Evolutionary conservation across 2,888 invertebrate genomes (phyloP).

Genomic region (Ormia ochracea): DNA sequence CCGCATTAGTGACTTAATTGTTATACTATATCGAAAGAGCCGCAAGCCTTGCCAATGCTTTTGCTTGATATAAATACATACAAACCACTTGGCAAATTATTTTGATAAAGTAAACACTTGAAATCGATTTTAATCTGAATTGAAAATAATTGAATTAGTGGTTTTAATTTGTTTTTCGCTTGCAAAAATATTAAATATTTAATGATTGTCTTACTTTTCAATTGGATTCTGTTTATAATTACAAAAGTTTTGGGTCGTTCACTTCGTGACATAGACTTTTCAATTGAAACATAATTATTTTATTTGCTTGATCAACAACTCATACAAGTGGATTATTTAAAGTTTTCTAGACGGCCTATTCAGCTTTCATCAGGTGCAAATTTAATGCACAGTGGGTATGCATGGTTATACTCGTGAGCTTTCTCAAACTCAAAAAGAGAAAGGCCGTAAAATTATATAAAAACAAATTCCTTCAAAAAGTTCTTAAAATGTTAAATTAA

Average conservation of each 20-base stretch:
- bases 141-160: neutral
- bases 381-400: slow-evolving; percentile 4
- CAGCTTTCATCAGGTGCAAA: slow-evolving; percentile 26
- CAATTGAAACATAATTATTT: slow-evolving; percentile 5
- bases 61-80: no score
- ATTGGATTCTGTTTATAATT: neutral
- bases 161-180: neutral
- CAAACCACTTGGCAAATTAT: no score
- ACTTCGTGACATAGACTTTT: slow-evolving; percentile 13
- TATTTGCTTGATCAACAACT: neutral
- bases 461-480: no score
- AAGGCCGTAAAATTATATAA: no score
- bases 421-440: no score
- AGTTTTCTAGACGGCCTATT: slow-evolving; percentile 6
- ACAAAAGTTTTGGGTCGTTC: slow-evolving; percentile 4
- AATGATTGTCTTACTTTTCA: slow-evolving; percentile 23
- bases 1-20: no score
- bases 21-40: no score
- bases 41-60: no score
- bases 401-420: no score
- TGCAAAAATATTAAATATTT: neutral
- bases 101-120: neutral
- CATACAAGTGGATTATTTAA: neutral
- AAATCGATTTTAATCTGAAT: no score
- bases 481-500: no score